These are phyloP conservation scores for Plecturocebus donacophilus DNA, from an alignment of 2,113 vertebrate species.

Conservation along the genomic window DNA sequence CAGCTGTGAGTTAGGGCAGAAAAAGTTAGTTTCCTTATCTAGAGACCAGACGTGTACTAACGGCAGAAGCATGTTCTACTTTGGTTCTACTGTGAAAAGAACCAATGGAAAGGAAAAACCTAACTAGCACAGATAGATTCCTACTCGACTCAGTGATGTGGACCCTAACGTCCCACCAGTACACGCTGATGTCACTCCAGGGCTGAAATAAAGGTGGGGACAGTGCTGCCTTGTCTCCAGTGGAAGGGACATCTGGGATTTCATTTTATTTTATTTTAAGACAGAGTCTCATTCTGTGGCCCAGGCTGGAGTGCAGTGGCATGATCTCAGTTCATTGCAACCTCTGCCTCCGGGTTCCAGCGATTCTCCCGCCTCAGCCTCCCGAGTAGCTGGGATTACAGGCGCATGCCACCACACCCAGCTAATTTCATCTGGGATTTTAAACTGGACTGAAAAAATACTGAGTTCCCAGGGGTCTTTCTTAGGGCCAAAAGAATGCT, in stretches of 20 bases:
- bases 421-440: background rate
- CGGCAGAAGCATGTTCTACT: background rate
- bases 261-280: too few relatives aligned
- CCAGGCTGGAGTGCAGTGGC: too few relatives aligned
- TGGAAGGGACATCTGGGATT: background rate
- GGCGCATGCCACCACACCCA: too few relatives aligned
- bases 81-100: background rate
- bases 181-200: accelerated
- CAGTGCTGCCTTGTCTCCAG: background rate
- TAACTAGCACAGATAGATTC: background rate
- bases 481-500: background rate
- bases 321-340: too few relatives aligned
- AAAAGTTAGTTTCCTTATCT: background rate
- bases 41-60: background rate
- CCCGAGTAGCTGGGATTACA: too few relatives aligned
- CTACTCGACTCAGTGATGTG: background rate
- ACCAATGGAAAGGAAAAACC: background rate
- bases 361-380: too few relatives aligned
- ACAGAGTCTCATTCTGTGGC: too few relatives aligned
- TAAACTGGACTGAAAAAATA: background rate
- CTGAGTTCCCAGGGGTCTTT: background rate
- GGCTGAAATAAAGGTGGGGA: too few relatives aligned
- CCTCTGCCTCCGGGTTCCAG: too few relatives aligned
- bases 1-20: background rate
- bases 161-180: too few relatives aligned